Base-by-base conservation (phyloP, 2,888 invertebrate genomes). In the Coleophora deauratella region DNA sequence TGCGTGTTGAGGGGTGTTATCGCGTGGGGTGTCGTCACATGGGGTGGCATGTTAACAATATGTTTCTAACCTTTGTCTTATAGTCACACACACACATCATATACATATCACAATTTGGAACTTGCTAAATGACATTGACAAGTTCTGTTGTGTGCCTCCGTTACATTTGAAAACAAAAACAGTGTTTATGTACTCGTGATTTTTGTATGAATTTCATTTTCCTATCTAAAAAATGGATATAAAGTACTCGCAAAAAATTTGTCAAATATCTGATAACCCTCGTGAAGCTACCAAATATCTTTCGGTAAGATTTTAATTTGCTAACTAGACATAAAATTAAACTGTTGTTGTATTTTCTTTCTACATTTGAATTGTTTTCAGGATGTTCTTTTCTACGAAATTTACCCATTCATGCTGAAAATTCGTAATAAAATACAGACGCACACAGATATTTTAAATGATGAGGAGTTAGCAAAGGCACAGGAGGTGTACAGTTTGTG, bases 401-500 rank as follows among this genome's bases (percentile, higher is more conserved):
- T 80, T 39, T 66, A 71, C 35, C 81, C 84, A 0, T 36, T 69
- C 35, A 54, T 72, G 40, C 47, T 51, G 27, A 57, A 51, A 40
- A 63, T 82, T 46, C 66, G 66, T 15, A 51, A 55, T 11, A 67
- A 66, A 49, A 46, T 77, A 27, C 54, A 63, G 32, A 41, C 45
- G 3, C 43, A 49, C 33, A 42, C 39, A 10, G 54, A 51, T 21
- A 49, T 52, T 28, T 55, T 54, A 27, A 48, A 55, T 35, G 54
- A 60, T 35, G 49, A 51, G 21, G 39, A 62, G 7, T 40, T 55
- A 11, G 40, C 41, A 2, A 70, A 65, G 54, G 44, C 78, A 37
- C 59, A 61, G 27, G 72, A 76, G 51, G 59, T 77, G n/a, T 80
- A 66, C 42, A 54, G 60, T 11, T 52, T 85, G 11, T 77, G 81